phyloP scores from a whole-genome alignment of 2,113 vertebrate species.

The Xenus cinereus region DNA sequence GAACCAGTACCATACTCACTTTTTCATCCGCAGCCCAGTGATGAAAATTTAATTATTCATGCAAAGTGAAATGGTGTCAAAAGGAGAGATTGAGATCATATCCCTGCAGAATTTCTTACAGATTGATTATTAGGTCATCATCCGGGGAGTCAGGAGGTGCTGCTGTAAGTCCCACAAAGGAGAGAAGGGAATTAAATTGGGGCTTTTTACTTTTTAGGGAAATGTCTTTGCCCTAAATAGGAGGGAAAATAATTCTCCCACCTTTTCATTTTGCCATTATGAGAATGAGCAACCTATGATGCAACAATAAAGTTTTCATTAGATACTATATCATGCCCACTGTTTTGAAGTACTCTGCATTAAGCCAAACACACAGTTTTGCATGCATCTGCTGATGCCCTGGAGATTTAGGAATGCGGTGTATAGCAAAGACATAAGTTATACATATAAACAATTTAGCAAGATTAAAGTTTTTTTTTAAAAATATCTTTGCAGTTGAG shows the following conservation, averaged over 20 bases:
- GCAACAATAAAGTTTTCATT: neutral
- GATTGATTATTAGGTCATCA: slow-evolving; percentile 29
- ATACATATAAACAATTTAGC: neutral
- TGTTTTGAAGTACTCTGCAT: neutral
- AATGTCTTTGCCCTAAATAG: neutral
- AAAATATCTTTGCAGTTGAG: neutral
- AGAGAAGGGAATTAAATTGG: neutral
- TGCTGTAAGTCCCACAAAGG: neutral
- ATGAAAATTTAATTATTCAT: slow-evolving; percentile 63
- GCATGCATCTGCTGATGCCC: neutral
- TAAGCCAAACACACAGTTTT: neutral
- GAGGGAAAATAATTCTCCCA: neutral
- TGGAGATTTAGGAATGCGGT: neutral
- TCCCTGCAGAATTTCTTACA: slow-evolving; percentile 11
- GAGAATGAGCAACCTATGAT: neutral
- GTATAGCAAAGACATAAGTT: neutral
- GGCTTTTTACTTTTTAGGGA: neutral
- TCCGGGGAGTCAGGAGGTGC: neutral
- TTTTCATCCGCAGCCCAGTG: neutral
- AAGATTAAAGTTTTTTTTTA: neutral
- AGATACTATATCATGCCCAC: neutral
- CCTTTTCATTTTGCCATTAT: neutral
- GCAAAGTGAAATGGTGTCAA: slow-evolving; percentile 34
- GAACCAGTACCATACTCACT: neutral
- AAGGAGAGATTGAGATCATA: neutral